Conservation (phyloP, 1,140 invertebrate genomes). For the Temnothorax nylanderi region DNA sequence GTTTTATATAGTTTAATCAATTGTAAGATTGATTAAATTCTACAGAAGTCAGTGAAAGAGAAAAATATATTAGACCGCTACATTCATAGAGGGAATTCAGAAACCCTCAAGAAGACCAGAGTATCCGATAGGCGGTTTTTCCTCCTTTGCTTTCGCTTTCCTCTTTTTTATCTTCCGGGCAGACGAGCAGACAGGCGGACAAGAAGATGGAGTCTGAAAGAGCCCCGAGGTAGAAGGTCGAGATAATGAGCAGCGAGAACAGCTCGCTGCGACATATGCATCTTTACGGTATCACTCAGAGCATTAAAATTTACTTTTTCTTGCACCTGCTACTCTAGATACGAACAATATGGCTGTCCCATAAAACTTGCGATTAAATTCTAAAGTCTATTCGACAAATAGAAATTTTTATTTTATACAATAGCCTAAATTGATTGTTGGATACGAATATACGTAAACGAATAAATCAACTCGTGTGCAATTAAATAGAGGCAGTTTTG, state of each 20-base stretch:
- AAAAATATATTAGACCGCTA: slow-evolving; percentile 47
- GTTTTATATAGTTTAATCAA: neutral
- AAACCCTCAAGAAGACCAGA: slow-evolving; percentile 37
- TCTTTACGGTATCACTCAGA: slow-evolving; percentile 56
- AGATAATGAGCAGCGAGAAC: slow-evolving; percentile 71
- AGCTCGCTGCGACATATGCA: slow-evolving; percentile 56
- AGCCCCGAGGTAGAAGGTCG: slow-evolving; percentile 56
- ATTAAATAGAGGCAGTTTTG: neutral
- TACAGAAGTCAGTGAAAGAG: slow-evolving; percentile 56
- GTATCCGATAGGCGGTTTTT: slow-evolving; percentile 63
- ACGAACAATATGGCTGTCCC: neutral
- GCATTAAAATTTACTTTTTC: slow-evolving; percentile 37
- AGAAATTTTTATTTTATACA: neutral
- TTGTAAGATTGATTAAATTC: slow-evolving; percentile 41
- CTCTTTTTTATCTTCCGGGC: slow-evolving; percentile 61
- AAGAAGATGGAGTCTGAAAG: slow-evolving; percentile 68
- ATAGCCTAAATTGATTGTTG: neutral
- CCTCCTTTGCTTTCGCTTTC: neutral
- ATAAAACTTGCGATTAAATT: neutral
- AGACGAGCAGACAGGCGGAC: slow-evolving; percentile 67
- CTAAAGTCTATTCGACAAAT: neutral
- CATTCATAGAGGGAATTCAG: slow-evolving; percentile 66
- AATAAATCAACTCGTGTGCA: neutral
- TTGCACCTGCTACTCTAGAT: slow-evolving; percentile 38
- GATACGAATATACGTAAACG: neutral